Base-by-base conservation (phyloP, 2,888 invertebrate species). In the Eumacrocentrus americanus region DNA sequence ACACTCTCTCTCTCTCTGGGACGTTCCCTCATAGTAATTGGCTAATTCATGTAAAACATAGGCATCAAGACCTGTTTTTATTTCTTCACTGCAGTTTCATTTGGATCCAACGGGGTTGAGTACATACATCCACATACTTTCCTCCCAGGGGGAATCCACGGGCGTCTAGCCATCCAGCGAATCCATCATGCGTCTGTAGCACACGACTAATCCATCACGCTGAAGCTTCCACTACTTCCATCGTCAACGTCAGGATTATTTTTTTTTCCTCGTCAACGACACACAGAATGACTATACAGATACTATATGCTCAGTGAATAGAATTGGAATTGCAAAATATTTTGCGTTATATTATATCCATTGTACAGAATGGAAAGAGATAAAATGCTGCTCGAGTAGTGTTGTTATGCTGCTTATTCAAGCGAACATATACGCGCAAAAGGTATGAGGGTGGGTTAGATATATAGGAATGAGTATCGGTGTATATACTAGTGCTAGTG, bases 151-250 rank as follows among this genome's bases (percentile, higher is more conserved):
- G 53, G 51, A 58, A 64, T 63, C 61, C 50, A 34, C 42, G 14
- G 18, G 48, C 44, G 40, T 54, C 58, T 60, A 46, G 46, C 52
- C 46, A 55, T 62, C 57, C 48, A 58, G 58, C 61, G 59, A 70
- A 73, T 72, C 68, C 67, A 69, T 74, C 71, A 72, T 70, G 65
- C 66, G 73, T 69, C 72, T 66, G 65, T 70, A 54, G 60, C 67
- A 63, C 67, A 63, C 61, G 69, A 70, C 73, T 71, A 74, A 74
- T 74, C 74, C 74, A 74, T 74, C 71, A 74, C 60, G 50, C 11
- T 34, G 16, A 25, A 57, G 22, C 22, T 40, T 35, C 56, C 48
- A 42, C 54, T 62, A 51, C 46, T 29, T 48, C 46, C 55, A 52
- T 54, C 55, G 42, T 58, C 58, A 51, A 58, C 52, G 61, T 61